Evolutionary conservation across 2,888 invertebrate genomes (phyloP).

Genomic region (Stomorhina lunata): DNA sequence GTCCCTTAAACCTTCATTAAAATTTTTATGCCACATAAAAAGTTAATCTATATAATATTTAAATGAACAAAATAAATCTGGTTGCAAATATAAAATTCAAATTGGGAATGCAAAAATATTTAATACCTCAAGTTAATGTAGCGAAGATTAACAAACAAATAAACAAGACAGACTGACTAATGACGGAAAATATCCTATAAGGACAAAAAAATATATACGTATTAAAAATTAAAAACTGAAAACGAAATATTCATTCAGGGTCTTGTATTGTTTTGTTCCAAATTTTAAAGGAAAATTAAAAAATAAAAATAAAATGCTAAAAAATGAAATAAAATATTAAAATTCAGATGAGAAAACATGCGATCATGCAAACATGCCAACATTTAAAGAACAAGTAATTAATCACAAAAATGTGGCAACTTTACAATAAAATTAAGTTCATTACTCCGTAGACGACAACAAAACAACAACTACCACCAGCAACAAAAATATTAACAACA

Average conservation of each 20-base stretch:
- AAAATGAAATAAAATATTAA: not conserved
- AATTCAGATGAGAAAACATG: conserved; percentile 32
- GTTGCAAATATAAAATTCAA: no score
- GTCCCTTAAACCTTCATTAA: no score
- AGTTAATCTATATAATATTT: no score
- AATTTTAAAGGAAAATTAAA: not conserved
- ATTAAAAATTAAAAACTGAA: not conserved
- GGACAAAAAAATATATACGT: no score
- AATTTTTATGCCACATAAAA: no score
- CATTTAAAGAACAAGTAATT: conserved; percentile 67
- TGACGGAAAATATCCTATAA: conserved; percentile 33
- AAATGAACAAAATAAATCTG: no score
- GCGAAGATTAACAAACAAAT: not conserved
- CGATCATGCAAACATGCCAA: conserved; percentile 69
- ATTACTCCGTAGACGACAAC: not conserved
- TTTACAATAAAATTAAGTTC: conserved; percentile 52
- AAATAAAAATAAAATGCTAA: not conserved
- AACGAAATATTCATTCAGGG: not conserved
- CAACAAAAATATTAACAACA: not conserved
- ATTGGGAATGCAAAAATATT: not conserved
- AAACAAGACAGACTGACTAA: conserved; percentile 27
- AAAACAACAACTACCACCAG: conserved; percentile 1
- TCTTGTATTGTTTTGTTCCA: not conserved
- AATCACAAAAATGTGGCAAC: conserved; percentile 61
- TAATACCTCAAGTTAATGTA: not conserved